Evolutionary conservation across 2,113 vertebrate genomes (phyloP), one percentile per base, ranked within the genome.

Genomic region (Spheniscus mendiculus): DNA sequence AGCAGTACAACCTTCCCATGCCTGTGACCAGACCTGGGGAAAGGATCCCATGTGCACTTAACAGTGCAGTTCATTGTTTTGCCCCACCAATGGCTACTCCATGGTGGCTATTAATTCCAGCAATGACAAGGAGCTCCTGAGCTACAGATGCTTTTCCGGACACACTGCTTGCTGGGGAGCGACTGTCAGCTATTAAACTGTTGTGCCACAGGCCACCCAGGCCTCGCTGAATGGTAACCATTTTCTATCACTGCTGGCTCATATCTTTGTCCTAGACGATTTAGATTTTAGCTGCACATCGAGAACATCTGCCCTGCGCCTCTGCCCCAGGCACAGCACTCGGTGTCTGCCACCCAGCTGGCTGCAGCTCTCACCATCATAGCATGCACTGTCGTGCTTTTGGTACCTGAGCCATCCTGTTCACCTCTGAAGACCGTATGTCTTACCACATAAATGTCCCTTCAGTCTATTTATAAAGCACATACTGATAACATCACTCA

Each of bases 261-360:
- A 53, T 58, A 61, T 81, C 59, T 44, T 69, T 56, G 50, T 47
- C 38, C 59, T 58, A 61, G 12, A 32, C 27, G n/a, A 58, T 52
- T 65, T 38, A 52, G n/a, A 65, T 67, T 87, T 72, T 22, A 93
- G 53, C n/a, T 73, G 53, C 13, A 3, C 22, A 69, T n/a, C 1
- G 1, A 84, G 21, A 73, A 27, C 50, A 87, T 55, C 38, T 4
- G 3, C 30, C 25, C 53, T 44, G 30, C 2, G 1, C 2, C 26
- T n/a, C 50, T 74, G 45, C 18, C 49, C 25, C 1, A 3, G n/a
- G 29, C 58, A 61, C 1, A 2, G 56, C n/a, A 65, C 23, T 59
- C 0, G 0, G 32, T 69, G 59, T 29, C 74, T 71, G 34, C 38
- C 16, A 4, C 38, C 50, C 62, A 62, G 15, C 26, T 18, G 2